Evolutionary conservation across 2,888 invertebrate species (phyloP), one percentile per base, ranked within the genome.

Genomic region (Zygothrica quintamaculata): DNA sequence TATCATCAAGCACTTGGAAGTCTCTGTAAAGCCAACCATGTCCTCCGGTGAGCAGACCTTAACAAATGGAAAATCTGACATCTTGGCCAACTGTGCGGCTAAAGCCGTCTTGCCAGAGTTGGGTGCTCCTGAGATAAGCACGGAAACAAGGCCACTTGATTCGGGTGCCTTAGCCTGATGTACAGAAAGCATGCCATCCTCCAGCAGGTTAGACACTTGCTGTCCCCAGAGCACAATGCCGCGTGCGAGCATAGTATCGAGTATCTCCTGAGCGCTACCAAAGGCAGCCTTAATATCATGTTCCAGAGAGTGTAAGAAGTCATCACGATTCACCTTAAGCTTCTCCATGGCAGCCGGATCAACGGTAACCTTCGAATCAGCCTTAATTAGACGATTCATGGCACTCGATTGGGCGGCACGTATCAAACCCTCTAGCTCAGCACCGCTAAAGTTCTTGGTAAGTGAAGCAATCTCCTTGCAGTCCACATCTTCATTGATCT

Each of bases 51-150:
- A 96, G 92, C 97, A 97, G 11, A 98, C 96, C 93, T 99, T 99
- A 66, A 99, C 95, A 92, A 99, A 99, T 9, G 99, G 99, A 92
- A 99, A 99, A 91, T 99, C 98, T 0, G 99, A 99, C 90, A 95
- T 94, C 90, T 97, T 97, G n/a, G 99, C 98, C 74, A 99, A 93
- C 88, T 97, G 95, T 1, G 99, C 99, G 6, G 99, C 99, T 61
- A 99, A 91, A 0, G 99, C 98, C 0, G 99, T 98, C 92, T 99
- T 99, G 42, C 99, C 99, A 57, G 98, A 94, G 91, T 98, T 98
- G 0, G 99, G 98, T 9, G 98, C 96, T 0, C 99, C 99, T 91
- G 99, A 98, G 62, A 99, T 92, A 6, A 99, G 92, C 11, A 99
- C 96, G 2, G 98, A 97, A 5, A 99, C 98, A 44, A 99, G 92